Conservation (phyloP, 2,113 vertebrate genomes). For the Motacilla alba region DNA sequence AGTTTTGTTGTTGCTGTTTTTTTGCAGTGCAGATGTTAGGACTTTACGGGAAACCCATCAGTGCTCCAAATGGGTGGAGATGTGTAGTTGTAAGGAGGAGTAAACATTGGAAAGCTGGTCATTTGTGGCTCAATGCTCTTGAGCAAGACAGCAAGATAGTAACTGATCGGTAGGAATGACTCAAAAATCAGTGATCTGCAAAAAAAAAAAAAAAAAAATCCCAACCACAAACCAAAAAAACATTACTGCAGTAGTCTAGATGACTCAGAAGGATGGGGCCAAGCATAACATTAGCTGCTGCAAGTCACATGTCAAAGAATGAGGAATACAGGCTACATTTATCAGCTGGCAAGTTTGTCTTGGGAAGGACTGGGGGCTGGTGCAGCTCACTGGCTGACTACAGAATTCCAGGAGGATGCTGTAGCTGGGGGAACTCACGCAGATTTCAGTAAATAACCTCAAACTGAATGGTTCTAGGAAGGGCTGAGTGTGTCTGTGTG, state of each 20-base stretch:
- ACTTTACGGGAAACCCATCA: not conserved
- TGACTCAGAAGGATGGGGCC: not conserved
- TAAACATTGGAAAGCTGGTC: not conserved
- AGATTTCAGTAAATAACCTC: slow-evolving; percentile 23
- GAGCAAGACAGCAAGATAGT: not conserved
- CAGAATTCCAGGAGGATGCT: slow-evolving; percentile 39
- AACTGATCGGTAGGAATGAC: not conserved
- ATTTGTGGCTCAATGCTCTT: not conserved
- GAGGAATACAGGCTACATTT: slow-evolving; percentile 9
- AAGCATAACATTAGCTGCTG: slow-evolving; percentile 22
- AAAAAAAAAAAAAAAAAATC: not conserved
- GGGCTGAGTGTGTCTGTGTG: not conserved
- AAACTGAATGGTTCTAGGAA: not conserved
- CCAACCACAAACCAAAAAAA: not conserved
- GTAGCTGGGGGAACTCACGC: not conserved
- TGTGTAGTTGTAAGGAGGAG: not conserved
- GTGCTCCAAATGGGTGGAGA: not conserved
- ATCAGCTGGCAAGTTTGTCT: slow-evolving; percentile 10
- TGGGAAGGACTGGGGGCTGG: not conserved
- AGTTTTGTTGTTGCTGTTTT: not conserved
- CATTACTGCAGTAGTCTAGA: not conserved
- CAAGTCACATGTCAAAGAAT: not conserved
- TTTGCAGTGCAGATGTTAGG: not conserved
- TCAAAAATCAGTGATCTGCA: not conserved
- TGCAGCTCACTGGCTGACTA: not conserved